phyloP scores from a whole-genome alignment of 2,888 invertebrate species.

The Xanthostigma xanthostigma region DNA sequence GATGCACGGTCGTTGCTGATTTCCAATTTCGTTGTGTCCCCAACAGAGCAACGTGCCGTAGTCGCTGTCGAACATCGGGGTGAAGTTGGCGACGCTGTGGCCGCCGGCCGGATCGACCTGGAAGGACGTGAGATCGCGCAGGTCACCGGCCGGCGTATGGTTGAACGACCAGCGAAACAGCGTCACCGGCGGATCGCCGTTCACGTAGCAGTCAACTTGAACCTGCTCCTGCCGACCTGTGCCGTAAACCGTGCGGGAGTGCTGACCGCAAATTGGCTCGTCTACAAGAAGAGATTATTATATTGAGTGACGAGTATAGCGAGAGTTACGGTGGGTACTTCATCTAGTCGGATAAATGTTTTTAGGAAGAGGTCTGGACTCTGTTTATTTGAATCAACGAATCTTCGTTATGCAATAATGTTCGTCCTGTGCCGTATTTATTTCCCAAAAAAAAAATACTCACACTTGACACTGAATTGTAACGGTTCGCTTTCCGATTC shows the following conservation, averaged over 20 bases:
- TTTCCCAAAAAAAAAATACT: too few species aligned
- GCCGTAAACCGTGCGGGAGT: slow-evolving; percentile 44
- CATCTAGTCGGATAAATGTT: too few species aligned
- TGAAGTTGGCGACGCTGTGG: slow-evolving; percentile 31
- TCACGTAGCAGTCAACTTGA: slow-evolving; percentile 45
- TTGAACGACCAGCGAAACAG: slow-evolving; percentile 51
- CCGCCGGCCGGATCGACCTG: slow-evolving; percentile 24
- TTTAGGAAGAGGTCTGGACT: too few species aligned
- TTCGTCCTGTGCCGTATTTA: too few species aligned
- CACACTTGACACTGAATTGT: slow-evolving; percentile 62
- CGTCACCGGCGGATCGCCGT: slow-evolving; percentile 56
- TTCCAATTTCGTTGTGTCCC: slow-evolving; percentile 51
- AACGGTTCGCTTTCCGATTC: slow-evolving; percentile 60
- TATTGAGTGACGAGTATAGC: too few species aligned
- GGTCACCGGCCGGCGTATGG: slow-evolving; percentile 40
- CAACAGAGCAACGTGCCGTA: slow-evolving; percentile 67
- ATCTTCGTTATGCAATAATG: too few species aligned
- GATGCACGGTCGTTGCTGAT: slow-evolving; percentile 46
- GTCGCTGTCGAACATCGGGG: slow-evolving; percentile 43
- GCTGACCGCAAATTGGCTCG: slow-evolving; percentile 46
- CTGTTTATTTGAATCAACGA: too few species aligned
- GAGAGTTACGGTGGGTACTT: too few species aligned
- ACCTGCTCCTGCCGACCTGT: slow-evolving; percentile 50
- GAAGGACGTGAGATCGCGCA: slow-evolving; percentile 27
- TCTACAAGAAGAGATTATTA: slow-evolving; percentile 27